These are phyloP conservation scores for Formicarius rufipectus DNA, from an alignment of 2,113 vertebrate species.

Conservation along the genomic window DNA sequence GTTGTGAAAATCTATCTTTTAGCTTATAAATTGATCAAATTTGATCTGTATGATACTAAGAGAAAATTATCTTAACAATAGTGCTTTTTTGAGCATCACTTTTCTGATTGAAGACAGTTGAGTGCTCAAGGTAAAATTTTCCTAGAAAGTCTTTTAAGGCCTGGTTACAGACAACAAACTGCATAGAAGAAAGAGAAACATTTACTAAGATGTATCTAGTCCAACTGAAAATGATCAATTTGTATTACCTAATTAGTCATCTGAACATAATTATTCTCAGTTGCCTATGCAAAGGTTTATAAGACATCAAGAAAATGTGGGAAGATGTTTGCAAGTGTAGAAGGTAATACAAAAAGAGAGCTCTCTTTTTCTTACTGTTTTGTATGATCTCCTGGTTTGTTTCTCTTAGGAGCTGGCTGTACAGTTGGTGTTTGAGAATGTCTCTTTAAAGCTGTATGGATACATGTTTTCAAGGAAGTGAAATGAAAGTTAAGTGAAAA, in stretches of 20 bases:
- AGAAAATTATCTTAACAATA: neutral
- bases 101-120: neutral
- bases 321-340: neutral
- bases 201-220: neutral
- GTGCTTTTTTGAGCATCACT: neutral
- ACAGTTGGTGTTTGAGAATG: neutral
- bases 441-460: neutral
- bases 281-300: neutral
- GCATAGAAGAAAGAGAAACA: neutral
- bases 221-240: neutral
- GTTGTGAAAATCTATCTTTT: neutral
- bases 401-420: neutral
- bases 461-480: neutral
- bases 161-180: neutral
- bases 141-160: neutral
- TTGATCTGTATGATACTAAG: neutral
- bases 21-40: neutral
- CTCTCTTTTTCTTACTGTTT: neutral
- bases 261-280: neutral
- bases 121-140: neutral
- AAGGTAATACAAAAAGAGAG: neutral
- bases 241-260: neutral
- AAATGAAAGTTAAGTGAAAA: neutral
- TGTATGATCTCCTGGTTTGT: neutral
- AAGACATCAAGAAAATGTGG: neutral